Evolutionary conservation across 2,113 vertebrate species (phyloP).

Genomic region (Notothenia rossii): DNA sequence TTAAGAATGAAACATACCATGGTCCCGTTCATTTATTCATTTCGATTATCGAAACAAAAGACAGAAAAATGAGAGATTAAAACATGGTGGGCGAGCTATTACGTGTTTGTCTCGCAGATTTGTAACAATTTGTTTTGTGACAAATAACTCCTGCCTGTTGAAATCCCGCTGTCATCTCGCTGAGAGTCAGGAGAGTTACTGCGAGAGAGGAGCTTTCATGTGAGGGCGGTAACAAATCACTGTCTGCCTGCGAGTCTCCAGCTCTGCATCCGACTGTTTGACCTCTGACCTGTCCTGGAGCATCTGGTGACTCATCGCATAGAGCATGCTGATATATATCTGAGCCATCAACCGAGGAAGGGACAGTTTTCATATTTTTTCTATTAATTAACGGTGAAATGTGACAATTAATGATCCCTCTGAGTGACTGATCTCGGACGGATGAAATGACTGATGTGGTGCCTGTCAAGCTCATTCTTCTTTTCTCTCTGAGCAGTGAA

Average conservation of each 20-base stretch:
- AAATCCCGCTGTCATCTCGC: conserved; percentile 81
- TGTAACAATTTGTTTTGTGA: conserved; percentile 87
- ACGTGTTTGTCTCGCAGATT: conserved; percentile 84
- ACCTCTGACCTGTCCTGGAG: conserved; percentile 73
- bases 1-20: conserved; percentile 85
- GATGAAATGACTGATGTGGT: conserved; percentile 71
- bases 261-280: conserved; percentile 54
- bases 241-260: conserved; percentile 52
- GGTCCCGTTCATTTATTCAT: conserved; percentile 83
- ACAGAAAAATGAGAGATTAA: conserved; percentile 81
- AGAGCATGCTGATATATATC: conserved; percentile 48
- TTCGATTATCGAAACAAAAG: conserved; percentile 86
- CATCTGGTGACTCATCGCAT: conserved; percentile 40
- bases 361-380: conserved; percentile 68
- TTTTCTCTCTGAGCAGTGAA: conserved; percentile 34
- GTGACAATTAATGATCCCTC: conserved; percentile 71
- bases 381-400: conserved; percentile 62
- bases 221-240: conserved; percentile 74
- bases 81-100: conserved; percentile 77
- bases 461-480: conserved; percentile 50
- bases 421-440: conserved; percentile 39
- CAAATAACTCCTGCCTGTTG: conserved; percentile 79
- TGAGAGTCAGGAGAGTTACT: conserved; percentile 65
- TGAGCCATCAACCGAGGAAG: conserved; percentile 33
- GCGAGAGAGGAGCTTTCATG: conserved; percentile 61